Percentiles rank a stretch among this genome's conserved stretches.
Evolutionary conservation across 2,113 vertebrate genomes (phyloP).

Genomic region (Tiliqua scincoides): DNA sequence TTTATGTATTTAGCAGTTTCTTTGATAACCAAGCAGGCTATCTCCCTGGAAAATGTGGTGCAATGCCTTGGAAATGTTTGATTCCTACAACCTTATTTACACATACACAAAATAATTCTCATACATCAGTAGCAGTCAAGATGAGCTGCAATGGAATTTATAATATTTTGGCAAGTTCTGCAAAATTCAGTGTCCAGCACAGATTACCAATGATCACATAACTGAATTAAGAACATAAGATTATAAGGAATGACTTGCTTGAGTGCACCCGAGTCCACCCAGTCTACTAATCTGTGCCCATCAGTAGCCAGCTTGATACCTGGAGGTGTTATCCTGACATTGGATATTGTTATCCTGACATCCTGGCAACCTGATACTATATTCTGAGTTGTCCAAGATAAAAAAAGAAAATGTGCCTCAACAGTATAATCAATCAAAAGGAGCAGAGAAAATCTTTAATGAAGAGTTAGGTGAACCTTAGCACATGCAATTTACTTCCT

Average conservation of each 20-base stretch:
- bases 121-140: not conserved
- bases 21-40: not conserved
- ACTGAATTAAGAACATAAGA: not conserved
- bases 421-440: not conserved
- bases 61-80: not conserved
- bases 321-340: not conserved
- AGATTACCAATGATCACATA: not conserved
- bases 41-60: not conserved
- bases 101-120: not conserved
- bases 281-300: not conserved
- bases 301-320: not conserved
- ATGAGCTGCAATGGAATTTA: not conserved
- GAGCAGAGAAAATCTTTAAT: not conserved
- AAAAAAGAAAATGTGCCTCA: not conserved
- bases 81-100: fast-evolving
- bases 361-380: not conserved
- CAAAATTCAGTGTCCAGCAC: not conserved
- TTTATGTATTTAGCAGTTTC: not conserved
- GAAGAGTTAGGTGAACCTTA: too few species aligned
- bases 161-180: not conserved
- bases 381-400: not conserved
- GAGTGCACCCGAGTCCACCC: not conserved
- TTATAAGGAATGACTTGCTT: not conserved
- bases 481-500: not conserved
- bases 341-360: not conserved